phyloP scores from a whole-genome alignment of 2,888 invertebrate species.

The Penaeus monodon region DNA sequence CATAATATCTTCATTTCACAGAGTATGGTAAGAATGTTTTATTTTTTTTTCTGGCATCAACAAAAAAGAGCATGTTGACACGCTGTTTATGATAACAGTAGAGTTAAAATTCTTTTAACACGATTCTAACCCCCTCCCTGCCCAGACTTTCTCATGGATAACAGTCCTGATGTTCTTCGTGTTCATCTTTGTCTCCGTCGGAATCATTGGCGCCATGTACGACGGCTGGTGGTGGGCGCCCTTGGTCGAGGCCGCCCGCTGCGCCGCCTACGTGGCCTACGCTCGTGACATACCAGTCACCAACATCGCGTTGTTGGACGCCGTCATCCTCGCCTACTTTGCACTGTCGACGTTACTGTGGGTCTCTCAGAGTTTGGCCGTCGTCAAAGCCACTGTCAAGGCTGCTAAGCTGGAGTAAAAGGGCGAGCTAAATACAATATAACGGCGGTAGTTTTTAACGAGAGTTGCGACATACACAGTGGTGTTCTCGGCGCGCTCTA shows the following conservation, averaged over 20 bases:
- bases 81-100: too few relatives aligned
- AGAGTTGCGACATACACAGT: too few relatives aligned
- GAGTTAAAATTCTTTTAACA: too few relatives aligned
- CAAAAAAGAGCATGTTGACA: too few relatives aligned
- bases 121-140: background rate
- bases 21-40: constrained; percentile 28
- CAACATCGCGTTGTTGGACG: constrained; percentile 23
- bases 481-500: too few relatives aligned
- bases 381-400: constrained; percentile 34
- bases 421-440: too few relatives aligned
- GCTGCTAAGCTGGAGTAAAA: constrained; percentile 30
- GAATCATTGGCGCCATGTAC: constrained; percentile 59
- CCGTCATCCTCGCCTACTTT: constrained; percentile 37
- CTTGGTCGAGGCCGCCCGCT: constrained; percentile 53
- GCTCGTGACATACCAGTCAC: constrained; percentile 20
- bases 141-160: constrained; percentile 46
- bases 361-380: constrained; percentile 44
- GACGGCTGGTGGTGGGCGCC: constrained; percentile 61
- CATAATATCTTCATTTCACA: constrained; percentile 51
- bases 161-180: constrained; percentile 38
- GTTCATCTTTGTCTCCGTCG: constrained; percentile 51
- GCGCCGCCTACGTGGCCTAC: constrained; percentile 43
- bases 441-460: too few relatives aligned
- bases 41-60: too few relatives aligned
- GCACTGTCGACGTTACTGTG: constrained; percentile 45